Evolutionary conservation across 2,113 vertebrate species (phyloP), one percentile per base, ranked within the genome.

Genomic region (Dromas ardeola): DNA sequence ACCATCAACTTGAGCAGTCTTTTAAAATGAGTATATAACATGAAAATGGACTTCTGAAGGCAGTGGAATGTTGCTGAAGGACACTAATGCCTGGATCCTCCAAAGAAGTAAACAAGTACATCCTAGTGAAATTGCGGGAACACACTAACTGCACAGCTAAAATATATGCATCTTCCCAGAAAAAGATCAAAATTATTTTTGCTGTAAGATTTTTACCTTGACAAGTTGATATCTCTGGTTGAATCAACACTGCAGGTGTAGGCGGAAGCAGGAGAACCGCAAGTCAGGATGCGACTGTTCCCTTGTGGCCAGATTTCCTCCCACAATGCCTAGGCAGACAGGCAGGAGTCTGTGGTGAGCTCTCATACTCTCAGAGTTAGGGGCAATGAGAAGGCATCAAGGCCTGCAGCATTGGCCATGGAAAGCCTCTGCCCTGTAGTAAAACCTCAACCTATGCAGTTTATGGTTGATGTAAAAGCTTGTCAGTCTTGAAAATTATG

Each of bases 191-290:
- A 40, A 50, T 27, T 18, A 27, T 40, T n/a, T 59, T 50, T 40
- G 53, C 43, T 59, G 17, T 70, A 65, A 82, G n/a, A 49, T 34
- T 70, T 59, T 70, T 59, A 70, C n/a, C n/a, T 70, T 40, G 13
- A 59, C n/a, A 59, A 59, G 43, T 34, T 34, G n/a, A 3, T 49
- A 27, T 11, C 17, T 49, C 53, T 17, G 17, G n/a, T 11, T 81
- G 34, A 69, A 58, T 69, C 42, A 38, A 69, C 49, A n/a, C 34
- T 36, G 20, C 32, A 45, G 12, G 15, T 7, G 12, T 17, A 55
- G 23, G 4, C 5, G 14, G 32, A 19, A 66, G 23, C 0, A 0
- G 62, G 7, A 67, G 25, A 45, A 30, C 40, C 36, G 20, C 62
- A 45, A 29, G 40, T 22, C 62, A 45, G 26, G 50, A 30, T 30